Conservation (phyloP, 2,888 invertebrate species). For the Zygogramma bicolorata region DNA sequence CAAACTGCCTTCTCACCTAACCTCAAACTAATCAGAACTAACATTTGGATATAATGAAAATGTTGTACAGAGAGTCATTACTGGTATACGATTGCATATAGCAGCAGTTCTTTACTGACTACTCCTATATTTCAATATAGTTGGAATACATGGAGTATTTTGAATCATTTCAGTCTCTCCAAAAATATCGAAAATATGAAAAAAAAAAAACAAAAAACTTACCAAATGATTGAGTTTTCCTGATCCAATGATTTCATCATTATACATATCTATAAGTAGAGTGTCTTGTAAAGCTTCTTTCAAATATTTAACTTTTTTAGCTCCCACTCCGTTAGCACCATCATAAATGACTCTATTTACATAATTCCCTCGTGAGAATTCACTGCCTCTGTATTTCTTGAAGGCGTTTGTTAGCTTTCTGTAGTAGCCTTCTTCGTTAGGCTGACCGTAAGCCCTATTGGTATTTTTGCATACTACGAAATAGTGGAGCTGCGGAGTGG, state of each 20-base stretch:
- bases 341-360: slow-evolving; percentile 81
- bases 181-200: too few species aligned
- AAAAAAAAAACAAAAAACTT: slow-evolving; percentile 62
- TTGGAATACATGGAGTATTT: too few species aligned
- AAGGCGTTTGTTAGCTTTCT: slow-evolving; percentile 86
- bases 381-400: slow-evolving; percentile 73
- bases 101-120: too few species aligned
- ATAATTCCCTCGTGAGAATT: slow-evolving; percentile 74
- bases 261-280: slow-evolving; percentile 80
- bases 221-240: slow-evolving; percentile 85
- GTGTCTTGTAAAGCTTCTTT: slow-evolving; percentile 76
- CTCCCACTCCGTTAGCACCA: slow-evolving; percentile 98
- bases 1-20: too few species aligned
- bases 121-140: too few species aligned
- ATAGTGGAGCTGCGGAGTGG: slow-evolving; percentile 98
- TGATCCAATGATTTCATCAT: slow-evolving; percentile 78
- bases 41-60: too few species aligned
- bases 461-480: slow-evolving; percentile 90
- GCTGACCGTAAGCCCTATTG: slow-evolving; percentile 79
- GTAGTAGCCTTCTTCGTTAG: slow-evolving; percentile 87
- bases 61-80: too few species aligned
- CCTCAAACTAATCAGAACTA: too few species aligned
- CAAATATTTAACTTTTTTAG: slow-evolving; percentile 82
- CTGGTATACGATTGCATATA: too few species aligned
- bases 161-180: too few species aligned